A percentile compares a stretch with the other conserved stretches of the same genome.
phyloP scores from a whole-genome alignment of 2,113 vertebrate species.

The Acrocephalus arundinaceus region DNA sequence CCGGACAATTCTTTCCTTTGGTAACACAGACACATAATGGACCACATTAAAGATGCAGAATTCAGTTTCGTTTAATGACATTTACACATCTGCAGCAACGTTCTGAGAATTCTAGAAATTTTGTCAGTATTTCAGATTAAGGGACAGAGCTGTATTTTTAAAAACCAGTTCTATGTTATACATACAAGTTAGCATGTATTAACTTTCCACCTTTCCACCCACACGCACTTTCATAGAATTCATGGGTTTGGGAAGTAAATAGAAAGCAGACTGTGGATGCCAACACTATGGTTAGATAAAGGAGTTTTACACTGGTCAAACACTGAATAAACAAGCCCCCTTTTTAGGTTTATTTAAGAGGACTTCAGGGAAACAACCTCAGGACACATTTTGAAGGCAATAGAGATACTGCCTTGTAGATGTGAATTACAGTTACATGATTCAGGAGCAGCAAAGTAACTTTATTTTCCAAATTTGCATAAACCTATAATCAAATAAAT shows the following conservation, averaged over 20 bases:
- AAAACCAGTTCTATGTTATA: not conserved
- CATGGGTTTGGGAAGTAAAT: constrained; percentile 19
- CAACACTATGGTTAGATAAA: constrained; percentile 19
- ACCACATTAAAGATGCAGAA: not conserved
- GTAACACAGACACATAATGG: not conserved
- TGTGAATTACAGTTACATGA: not conserved
- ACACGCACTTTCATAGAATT: constrained; percentile 23
- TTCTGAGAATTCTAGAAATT: not conserved
- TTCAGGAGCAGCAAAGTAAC: not conserved
- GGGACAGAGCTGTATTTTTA: not conserved
- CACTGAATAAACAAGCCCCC: not conserved
- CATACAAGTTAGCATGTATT: constrained; percentile 5
- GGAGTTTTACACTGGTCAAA: not conserved
- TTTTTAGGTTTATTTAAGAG: not conserved
- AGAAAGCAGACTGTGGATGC: constrained; percentile 36
- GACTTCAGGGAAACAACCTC: not conserved
- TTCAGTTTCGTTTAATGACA: not conserved
- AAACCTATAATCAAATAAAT: not conserved
- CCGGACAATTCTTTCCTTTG: not conserved
- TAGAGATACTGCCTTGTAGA: not conserved
- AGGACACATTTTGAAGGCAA: not conserved
- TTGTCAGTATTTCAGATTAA: not conserved
- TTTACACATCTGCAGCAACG: constrained; percentile 4
- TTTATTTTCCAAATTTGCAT: not conserved
- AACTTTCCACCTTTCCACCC: constrained; percentile 25